These are phyloP conservation scores for Crotophaga sulcirostris DNA, from an alignment of 2,113 vertebrate species.

Conservation along the genomic window DNA sequence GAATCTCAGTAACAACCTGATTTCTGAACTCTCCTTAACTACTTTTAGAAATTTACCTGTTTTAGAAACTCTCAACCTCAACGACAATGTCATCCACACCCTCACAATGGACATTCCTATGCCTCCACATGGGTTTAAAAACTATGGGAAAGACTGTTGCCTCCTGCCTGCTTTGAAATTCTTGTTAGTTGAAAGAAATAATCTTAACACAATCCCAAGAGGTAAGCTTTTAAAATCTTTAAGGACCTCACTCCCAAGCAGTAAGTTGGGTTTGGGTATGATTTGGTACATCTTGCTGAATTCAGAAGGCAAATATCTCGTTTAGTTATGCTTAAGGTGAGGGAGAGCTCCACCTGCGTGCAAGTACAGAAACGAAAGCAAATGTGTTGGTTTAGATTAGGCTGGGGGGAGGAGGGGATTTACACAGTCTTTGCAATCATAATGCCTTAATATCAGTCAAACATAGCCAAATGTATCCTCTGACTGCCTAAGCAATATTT, in stretches of 20 bases:
- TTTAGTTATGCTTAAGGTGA: not conserved
- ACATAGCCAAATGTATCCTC: not conserved
- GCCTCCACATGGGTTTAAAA: not conserved
- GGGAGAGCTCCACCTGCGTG: not conserved
- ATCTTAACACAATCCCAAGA: constrained; percentile 76
- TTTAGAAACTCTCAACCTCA: constrained; percentile 69
- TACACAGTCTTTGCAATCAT: not conserved
- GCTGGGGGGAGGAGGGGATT: not conserved
- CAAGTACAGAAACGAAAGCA: not conserved
- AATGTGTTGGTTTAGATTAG: rapidly evolving
- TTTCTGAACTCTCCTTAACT: constrained; percentile 45
- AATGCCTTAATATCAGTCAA: not conserved
- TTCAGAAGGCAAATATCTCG: not conserved
- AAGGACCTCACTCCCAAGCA: not conserved
- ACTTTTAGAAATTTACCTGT: not conserved
- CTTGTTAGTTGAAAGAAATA: constrained; percentile 81
- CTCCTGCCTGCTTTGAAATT: constrained; percentile 57
- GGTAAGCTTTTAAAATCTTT: constrained; percentile 76
- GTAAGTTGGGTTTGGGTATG: not conserved
- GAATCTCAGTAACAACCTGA: constrained; percentile 63
- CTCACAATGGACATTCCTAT: not conserved
- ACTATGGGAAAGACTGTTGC: not conserved
- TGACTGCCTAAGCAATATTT: not conserved
- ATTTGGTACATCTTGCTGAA: not conserved
- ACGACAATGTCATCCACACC: constrained; percentile 22